Conservation (phyloP, 2,113 vertebrate species). For the Lophotis ruficrista region DNA sequence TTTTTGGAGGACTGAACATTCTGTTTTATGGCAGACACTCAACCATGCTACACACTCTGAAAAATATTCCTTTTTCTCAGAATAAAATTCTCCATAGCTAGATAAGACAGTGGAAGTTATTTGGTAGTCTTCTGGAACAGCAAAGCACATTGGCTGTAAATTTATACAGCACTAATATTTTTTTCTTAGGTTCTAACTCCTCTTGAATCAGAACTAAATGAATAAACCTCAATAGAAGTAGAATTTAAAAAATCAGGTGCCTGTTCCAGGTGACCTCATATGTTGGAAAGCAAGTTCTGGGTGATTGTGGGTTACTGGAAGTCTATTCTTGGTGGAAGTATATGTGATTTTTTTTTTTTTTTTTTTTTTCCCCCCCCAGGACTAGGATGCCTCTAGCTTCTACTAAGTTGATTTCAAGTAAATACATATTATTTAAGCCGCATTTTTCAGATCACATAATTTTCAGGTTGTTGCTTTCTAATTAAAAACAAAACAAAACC, state of each 20-base stretch:
- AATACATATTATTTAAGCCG: background rate
- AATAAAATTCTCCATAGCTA: slow-evolving; percentile 23
- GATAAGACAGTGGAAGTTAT: slow-evolving; percentile 4
- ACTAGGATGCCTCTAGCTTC: background rate
- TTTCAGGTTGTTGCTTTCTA: background rate
- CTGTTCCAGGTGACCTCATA: slow-evolving; percentile 56
- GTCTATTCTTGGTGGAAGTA: slow-evolving; percentile 1
- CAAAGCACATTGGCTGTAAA: background rate
- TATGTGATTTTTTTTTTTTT: background rate
- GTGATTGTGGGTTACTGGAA: slow-evolving; percentile 47
- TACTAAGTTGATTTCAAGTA: background rate
- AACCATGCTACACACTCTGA: background rate
- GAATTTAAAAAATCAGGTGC: background rate
- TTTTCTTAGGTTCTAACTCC: background rate
- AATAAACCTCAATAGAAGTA: slow-evolving; percentile 47
- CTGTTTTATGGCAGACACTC: slow-evolving; percentile 32
- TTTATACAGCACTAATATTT: background rate
- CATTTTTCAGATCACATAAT: background rate
- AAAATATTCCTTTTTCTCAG: slow-evolving; percentile 39
- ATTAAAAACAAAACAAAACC: background rate
- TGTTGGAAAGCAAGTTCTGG: slow-evolving; percentile 41
- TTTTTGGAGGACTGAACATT: background rate
- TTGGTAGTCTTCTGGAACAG: background rate
- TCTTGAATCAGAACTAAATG: slow-evolving; percentile 28
- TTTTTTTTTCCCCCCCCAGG: background rate